Conservation (phyloP, 2,113 vertebrate species). For the Capreolus pygargus region DNA sequence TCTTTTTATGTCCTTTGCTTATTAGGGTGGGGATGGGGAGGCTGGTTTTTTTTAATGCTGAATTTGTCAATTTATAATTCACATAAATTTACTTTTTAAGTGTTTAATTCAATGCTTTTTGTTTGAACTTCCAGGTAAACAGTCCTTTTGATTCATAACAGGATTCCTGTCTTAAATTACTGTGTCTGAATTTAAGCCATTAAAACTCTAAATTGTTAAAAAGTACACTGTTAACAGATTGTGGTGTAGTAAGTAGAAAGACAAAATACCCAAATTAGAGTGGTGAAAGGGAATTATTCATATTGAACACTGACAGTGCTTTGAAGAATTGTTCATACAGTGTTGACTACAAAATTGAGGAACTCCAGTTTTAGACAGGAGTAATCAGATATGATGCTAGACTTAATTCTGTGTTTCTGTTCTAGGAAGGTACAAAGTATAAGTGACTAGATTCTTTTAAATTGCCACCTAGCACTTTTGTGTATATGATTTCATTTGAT, state of each 20-base stretch:
- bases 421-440: not conserved
- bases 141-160: slow-evolving; percentile 20
- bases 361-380: not conserved
- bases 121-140: not conserved
- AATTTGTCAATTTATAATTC: not conserved
- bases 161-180: not conserved
- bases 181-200: not conserved
- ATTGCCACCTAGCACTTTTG: not conserved
- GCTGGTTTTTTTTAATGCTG: not conserved
- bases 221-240: not conserved
- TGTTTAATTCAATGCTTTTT: not conserved
- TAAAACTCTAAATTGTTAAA: slow-evolving; percentile 13
- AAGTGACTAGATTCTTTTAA: not conserved
- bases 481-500: not conserved
- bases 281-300: not conserved
- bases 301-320: not conserved
- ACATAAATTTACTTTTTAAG: not conserved
- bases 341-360: not conserved
- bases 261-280: not conserved
- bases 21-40: not conserved
- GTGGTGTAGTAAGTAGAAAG: not conserved
- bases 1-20: not conserved
- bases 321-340: not conserved
- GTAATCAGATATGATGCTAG: not conserved
- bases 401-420: not conserved